Percentiles rank a stretch among this genome's conserved stretches.
Conservation (phyloP, 2,797 vertebrate species). For the Myioborus miniatus region DNA sequence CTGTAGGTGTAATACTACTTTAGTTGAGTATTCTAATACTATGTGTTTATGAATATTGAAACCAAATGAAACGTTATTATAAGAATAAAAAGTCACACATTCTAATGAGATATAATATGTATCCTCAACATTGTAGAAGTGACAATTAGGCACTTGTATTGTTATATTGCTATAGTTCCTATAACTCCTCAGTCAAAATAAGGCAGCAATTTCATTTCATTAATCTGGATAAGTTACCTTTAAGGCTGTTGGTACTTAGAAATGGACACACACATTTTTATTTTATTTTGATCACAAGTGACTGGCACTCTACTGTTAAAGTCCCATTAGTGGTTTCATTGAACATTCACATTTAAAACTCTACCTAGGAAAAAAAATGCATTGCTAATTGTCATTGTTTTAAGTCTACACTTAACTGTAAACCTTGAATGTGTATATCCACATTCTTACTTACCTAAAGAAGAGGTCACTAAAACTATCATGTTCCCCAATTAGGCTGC, state of each 20-base stretch:
- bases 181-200: not conserved
- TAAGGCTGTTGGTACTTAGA: not conserved
- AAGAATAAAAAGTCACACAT: not conserved
- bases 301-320: not conserved
- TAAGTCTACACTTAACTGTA: not conserved
- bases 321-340: not conserved
- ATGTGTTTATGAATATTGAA: not conserved
- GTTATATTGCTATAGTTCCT: not conserved
- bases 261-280: not conserved
- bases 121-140: not conserved
- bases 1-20: not conserved
- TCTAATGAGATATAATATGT: not conserved
- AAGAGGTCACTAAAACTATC: not conserved
- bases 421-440: not conserved
- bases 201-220: constrained; percentile 7
- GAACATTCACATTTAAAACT: not conserved
- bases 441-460: not conserved
- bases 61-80: not conserved
- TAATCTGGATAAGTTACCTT: not conserved
- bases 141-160: not conserved
- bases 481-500: not conserved
- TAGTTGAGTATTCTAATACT: not conserved
- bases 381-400: not conserved
- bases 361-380: not conserved
- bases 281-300: not conserved